Evolutionary conservation across 2,888 invertebrate species (phyloP).

Genomic region (Rutpela maculata): DNA sequence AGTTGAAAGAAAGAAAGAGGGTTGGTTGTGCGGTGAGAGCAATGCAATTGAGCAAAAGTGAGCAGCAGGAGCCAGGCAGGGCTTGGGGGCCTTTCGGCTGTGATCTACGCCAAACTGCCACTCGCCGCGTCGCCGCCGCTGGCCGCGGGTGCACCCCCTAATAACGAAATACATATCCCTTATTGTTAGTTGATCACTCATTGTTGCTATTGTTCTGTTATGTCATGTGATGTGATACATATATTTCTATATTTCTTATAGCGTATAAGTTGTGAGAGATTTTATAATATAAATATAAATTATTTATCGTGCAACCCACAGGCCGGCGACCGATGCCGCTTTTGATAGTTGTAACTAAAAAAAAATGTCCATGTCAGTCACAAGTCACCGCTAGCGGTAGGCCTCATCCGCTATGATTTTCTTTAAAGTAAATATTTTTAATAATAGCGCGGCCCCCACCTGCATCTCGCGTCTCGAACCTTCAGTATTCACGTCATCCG

Average conservation of each 20-base stretch:
- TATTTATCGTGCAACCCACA: slow-evolving; percentile 60
- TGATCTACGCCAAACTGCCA: slow-evolving; percentile 73
- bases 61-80: slow-evolving; percentile 60
- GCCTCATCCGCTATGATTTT: slow-evolving; percentile 14
- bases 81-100: slow-evolving; percentile 72
- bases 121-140: slow-evolving; percentile 62
- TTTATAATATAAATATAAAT: slow-evolving; percentile 65
- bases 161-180: slow-evolving; percentile 75
- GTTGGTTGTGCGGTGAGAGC: slow-evolving; percentile 58
- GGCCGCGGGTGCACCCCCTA: slow-evolving; percentile 64
- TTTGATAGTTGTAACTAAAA: slow-evolving; percentile 53
- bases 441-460: slow-evolving; percentile 68
- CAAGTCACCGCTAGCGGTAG: slow-evolving; percentile 26
- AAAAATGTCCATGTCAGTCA: slow-evolving; percentile 20
- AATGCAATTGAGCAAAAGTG: slow-evolving; percentile 53
- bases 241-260: slow-evolving; percentile 73
- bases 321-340: slow-evolving; percentile 57
- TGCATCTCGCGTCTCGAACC: slow-evolving; percentile 68
- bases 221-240: slow-evolving; percentile 73
- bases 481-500: slow-evolving; percentile 67
- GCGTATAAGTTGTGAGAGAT: slow-evolving; percentile 72
- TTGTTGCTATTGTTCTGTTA: slow-evolving; percentile 75
- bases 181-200: slow-evolving; percentile 74
- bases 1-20: slow-evolving; percentile 55
- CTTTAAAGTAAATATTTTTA: neutral